Base-by-base conservation (phyloP, 1,140 invertebrate species). In the Andrena cerasifolii region DNA sequence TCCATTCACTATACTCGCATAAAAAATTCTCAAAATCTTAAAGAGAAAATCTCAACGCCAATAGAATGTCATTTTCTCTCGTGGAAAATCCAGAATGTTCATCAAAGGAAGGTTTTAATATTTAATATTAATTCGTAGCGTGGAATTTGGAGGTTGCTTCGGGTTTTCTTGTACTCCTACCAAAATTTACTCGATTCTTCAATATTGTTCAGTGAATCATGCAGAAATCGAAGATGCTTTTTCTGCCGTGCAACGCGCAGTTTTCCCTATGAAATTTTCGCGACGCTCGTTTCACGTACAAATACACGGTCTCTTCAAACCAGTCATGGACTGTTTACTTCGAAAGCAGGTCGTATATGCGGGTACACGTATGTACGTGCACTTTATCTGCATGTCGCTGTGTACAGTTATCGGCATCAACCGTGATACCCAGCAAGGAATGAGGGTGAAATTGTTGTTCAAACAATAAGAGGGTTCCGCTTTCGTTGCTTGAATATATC, bases 271-370 rank as follows among this genome's bases (percentile, higher is more conserved):
- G 21, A 36, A 53, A 65, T 54, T 31, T 43, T 43, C 26, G 4
- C 4, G 6, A 7, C 14, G 12, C 33, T 12, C 5, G 33, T 71
- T 47, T 24, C 26, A 14, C 26, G n/a, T 6, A 8, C 24, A 33
- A 28, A 7, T 53, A 54, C n/a, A n/a, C n/a, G n/a, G 49, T 74
- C 43, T 54, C 62, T 33, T 43, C 49, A 4, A 24, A 33, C 21
- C 14, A 40, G 47, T 74, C 72, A 45, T 54, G 61, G 53, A 54
- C 72, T 53, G 62, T 74, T 74, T 66, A 49, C 36, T 56, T 18
- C 36, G 62, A 28, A 74, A 74, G 14, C 62, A 54, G 72, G 49
- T 74, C 62, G 28, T 54, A 54, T 36, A 74, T 74, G 61, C 72
- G 61, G 62, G 49, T 54, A 53, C 47, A 45, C 24, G 8, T 54